Evolutionary conservation across 2,797 vertebrate genomes (phyloP), one percentile per base, ranked within the genome.

Genomic region (Pseudomugil gertrudae): DNA sequence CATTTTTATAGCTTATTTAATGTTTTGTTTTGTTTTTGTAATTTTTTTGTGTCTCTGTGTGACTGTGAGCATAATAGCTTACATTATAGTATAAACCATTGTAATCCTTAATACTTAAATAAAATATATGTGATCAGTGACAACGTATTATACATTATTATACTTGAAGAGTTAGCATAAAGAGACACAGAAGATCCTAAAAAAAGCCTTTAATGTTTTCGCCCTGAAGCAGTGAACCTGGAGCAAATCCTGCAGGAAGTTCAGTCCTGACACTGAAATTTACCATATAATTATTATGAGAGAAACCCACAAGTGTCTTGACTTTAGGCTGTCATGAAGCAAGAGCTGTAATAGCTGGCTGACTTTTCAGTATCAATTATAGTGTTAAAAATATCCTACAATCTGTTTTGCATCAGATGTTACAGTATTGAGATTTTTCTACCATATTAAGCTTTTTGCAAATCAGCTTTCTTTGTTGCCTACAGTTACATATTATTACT

Each of bases 381-480:
- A 47, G n/a, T 9, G 3, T 11, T 13, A 5, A 47, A 43, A 47
- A 23, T 11, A 24, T 48, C 45, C 45, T n/a, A 5, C 17, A 17
- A 17, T n/a, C 17, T 19, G 40, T 43, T 43, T n/a, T 43, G 9
- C 13, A 3, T 29, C 24, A 15, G 24, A 29, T 38, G 33, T 63
- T 52, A 26, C 19, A 38, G 9, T 52, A 27, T 5, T 52, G 33
- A 52, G 48, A 29, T 26, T 52, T 40, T 21, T n/a, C 10, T 27
- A 32, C 24, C 24, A 27, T 33, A n/a, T 38, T 4, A 52, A 38
- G 51, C 4, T 7, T 5, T 63, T 63, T 53, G 17, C 36, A 27
- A 38, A 54, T 52, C 45, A 62, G 62, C 69, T 56, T 62, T 66
- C 36, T 59, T 40, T 40, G 4, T 40, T 6, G 6, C 38, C 9